Evolutionary conservation across 2,888 invertebrate species (phyloP).

Genomic region (Acronicta psi): DNA sequence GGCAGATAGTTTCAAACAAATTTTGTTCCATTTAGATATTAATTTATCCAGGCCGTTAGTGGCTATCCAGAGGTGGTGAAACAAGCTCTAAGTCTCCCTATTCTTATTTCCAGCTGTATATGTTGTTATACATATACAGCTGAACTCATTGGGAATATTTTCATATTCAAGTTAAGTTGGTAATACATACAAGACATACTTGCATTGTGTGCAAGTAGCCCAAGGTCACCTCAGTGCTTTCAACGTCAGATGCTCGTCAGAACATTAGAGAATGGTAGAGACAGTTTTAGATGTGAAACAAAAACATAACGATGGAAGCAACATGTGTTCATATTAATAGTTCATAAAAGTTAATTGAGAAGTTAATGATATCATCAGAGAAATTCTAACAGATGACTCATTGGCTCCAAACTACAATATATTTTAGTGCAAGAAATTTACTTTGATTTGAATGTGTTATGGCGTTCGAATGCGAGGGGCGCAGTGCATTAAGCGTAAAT

Average conservation of each 20-base stretch:
- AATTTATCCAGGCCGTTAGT: no score
- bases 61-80: no score
- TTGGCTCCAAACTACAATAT: not conserved
- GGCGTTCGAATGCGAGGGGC: constrained; percentile 22
- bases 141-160: constrained; percentile 8
- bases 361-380: constrained; percentile 15
- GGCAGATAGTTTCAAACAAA: no score
- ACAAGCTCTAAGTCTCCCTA: no score
- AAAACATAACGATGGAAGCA: constrained; percentile 16
- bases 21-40: no score
- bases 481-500: constrained; percentile 39
- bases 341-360: constrained; percentile 15
- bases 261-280: constrained; percentile 12
- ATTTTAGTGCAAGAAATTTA: constrained; percentile 8
- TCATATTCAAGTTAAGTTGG: constrained; percentile 12
- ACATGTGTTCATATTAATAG: constrained; percentile 21
- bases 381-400: constrained; percentile 9
- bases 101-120: not conserved
- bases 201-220: constrained; percentile 22
- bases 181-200: constrained; percentile 9
- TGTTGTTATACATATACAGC: not conserved
- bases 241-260: constrained; percentile 28
- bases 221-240: constrained; percentile 32
- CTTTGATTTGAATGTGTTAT: constrained; percentile 20
- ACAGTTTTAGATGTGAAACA: constrained; percentile 26